A percentile compares a stretch with the other conserved stretches of the same genome.
These are phyloP conservation scores for Lycocorax pyrrhopterus DNA, from an alignment of 2,113 vertebrate genomes.

Conservation along the genomic window DNA sequence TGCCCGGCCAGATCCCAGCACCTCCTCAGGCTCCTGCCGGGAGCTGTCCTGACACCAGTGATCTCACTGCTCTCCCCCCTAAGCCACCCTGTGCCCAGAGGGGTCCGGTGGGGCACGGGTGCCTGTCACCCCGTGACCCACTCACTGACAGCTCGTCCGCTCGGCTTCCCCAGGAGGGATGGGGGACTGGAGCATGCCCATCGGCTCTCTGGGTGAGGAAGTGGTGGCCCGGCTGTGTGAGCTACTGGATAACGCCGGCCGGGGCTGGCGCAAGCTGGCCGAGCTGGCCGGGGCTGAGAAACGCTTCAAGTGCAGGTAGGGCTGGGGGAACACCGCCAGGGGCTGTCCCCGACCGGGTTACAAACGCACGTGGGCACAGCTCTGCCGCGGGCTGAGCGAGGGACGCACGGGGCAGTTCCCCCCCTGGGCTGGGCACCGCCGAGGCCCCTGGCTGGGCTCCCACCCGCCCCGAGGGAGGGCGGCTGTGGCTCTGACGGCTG, in stretches of 20 bases:
- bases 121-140: rapidly evolving
- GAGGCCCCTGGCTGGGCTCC: background rate
- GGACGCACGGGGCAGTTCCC: rapidly evolving
- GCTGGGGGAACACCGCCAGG: background rate
- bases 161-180: background rate
- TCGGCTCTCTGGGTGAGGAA: constrained; percentile 58
- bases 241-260: constrained; percentile 74
- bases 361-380: background rate
- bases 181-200: constrained; percentile 62
- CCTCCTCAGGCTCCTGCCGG: background rate
- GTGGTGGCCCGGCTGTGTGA: constrained; percentile 65
- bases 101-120: rapidly evolving
- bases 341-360: rapidly evolving
- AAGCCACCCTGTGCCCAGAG: no score
- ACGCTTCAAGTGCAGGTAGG: constrained; percentile 78
- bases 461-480: rapidly evolving
- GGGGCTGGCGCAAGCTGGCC: constrained; percentile 82
- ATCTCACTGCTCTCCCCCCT: background rate
- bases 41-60: rapidly evolving
- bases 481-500: background rate
- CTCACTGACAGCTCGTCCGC: rapidly evolving
- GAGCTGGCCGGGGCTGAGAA: constrained; percentile 63
- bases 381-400: background rate
- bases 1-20: background rate
- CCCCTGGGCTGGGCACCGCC: background rate